Evolutionary conservation across 1,140 invertebrate species (phyloP).

Genomic region (Platyura marginata): DNA sequence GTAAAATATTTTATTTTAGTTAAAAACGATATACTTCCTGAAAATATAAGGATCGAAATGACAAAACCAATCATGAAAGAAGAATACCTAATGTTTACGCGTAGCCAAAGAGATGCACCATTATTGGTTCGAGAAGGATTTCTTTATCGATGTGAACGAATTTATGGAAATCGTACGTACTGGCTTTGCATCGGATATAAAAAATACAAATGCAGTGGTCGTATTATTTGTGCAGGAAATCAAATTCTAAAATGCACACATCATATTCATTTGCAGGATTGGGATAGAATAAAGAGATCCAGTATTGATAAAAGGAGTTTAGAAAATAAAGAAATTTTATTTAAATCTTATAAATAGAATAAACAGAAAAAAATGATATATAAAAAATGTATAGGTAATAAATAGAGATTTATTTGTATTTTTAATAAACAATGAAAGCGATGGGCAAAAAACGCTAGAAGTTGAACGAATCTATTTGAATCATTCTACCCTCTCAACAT

Average conservation of each 20-base stretch:
- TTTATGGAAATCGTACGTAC: not conserved
- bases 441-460: too few relatives aligned
- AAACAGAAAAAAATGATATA: too few relatives aligned
- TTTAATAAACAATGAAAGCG: too few relatives aligned
- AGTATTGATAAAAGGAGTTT: too few relatives aligned
- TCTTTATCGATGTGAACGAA: constrained; percentile 1
- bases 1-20: not conserved
- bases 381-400: too few relatives aligned
- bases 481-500: too few relatives aligned
- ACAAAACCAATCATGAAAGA: not conserved
- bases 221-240: constrained; percentile 3
- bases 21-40: not conserved
- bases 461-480: too few relatives aligned
- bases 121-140: not conserved
- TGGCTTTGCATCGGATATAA: constrained; percentile 3
- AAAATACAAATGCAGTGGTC: constrained; percentile 1
- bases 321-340: too few relatives aligned
- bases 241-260: not conserved
- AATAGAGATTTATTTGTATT: too few relatives aligned
- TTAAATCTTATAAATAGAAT: too few relatives aligned
- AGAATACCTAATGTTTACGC: not conserved
- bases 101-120: constrained; percentile 2
- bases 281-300: not conserved
- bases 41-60: not conserved
- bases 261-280: constrained; percentile 1